Percentiles rank a stretch among this genome's conserved stretches.
phyloP scores from a whole-genome alignment of 1,140 invertebrate genomes.

The Whitmania pigra region DNA sequence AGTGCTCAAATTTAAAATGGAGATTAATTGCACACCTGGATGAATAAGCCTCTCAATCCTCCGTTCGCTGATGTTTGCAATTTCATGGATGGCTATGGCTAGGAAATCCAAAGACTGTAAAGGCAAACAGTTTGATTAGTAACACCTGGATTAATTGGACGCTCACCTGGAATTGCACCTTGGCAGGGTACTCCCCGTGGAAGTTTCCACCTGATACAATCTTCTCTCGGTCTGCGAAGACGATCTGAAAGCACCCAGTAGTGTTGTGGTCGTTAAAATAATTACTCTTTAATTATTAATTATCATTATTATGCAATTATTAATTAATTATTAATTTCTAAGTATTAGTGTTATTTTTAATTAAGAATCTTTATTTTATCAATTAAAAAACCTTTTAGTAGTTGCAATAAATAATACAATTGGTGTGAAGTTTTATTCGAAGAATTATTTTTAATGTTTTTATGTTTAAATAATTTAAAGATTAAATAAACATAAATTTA shows the following conservation, averaged over 20 bases:
- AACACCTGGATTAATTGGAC: not conserved
- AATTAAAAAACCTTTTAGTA: too few species aligned
- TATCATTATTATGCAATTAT: too few species aligned
- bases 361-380: too few species aligned
- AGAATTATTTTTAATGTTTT: too few species aligned
- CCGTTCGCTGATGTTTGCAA: conserved; percentile 60
- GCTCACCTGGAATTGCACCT: conserved; percentile 38
- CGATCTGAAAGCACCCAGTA: conserved; percentile 43
- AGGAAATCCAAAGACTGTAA: conserved; percentile 54
- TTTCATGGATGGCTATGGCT: conserved; percentile 59
- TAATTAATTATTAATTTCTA: too few species aligned
- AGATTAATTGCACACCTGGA: conserved; percentile 44
- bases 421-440: too few species aligned
- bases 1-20: too few species aligned
- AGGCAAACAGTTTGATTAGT: not conserved
- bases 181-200: conserved; percentile 62
- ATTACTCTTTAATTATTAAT: not conserved
- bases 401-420: too few species aligned
- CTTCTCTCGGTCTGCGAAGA: conserved; percentile 56
- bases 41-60: conserved; percentile 58
- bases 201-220: conserved; percentile 61
- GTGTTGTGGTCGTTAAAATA: too few species aligned
- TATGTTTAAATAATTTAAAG: too few species aligned
- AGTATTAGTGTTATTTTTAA: too few species aligned
- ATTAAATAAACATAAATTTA: too few species aligned